Evolutionary conservation across 2,113 vertebrate genomes (phyloP).

Genomic region (Cyprinodon variegatus): DNA sequence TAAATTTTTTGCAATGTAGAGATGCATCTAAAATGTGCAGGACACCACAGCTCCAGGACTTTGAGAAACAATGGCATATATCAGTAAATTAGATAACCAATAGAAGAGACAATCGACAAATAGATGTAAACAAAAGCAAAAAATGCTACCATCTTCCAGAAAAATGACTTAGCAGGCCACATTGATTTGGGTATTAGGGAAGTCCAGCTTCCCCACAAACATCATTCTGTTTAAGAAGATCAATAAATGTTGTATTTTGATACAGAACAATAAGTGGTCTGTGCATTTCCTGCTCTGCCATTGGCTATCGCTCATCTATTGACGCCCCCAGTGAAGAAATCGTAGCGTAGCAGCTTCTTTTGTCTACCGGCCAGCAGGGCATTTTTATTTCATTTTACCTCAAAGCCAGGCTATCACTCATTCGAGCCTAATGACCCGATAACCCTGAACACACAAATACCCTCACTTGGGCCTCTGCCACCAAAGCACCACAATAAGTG

Average conservation of each 20-base stretch:
- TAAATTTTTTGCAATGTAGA: too few relatives aligned
- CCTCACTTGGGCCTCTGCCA: background rate
- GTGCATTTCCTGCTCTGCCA: slow-evolving; percentile 1
- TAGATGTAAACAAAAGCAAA: too few relatives aligned
- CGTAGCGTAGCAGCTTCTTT: slow-evolving; percentile 25
- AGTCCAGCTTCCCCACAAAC: background rate
- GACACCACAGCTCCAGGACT: too few relatives aligned
- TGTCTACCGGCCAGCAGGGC: slow-evolving; percentile 16
- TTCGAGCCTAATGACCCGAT: slow-evolving; percentile 50
- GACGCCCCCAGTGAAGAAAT: slow-evolving; percentile 12
- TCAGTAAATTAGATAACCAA: too few relatives aligned
- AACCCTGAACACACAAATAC: slow-evolving; percentile 16
- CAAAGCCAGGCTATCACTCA: slow-evolving; percentile 43
- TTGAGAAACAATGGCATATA: too few relatives aligned
- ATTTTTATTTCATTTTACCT: slow-evolving; percentile 42
- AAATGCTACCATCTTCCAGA: too few relatives aligned
- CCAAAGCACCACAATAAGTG: slow-evolving; percentile 29
- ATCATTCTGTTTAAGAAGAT: background rate
- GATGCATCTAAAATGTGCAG: too few relatives aligned
- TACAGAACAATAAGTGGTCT: background rate
- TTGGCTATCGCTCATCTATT: background rate
- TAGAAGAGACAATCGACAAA: too few relatives aligned
- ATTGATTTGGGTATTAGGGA: too few relatives aligned
- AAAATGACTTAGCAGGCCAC: too few relatives aligned
- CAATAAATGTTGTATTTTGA: background rate